Conservation (phyloP, 2,888 invertebrate genomes). For the Agonum fuliginosum region DNA sequence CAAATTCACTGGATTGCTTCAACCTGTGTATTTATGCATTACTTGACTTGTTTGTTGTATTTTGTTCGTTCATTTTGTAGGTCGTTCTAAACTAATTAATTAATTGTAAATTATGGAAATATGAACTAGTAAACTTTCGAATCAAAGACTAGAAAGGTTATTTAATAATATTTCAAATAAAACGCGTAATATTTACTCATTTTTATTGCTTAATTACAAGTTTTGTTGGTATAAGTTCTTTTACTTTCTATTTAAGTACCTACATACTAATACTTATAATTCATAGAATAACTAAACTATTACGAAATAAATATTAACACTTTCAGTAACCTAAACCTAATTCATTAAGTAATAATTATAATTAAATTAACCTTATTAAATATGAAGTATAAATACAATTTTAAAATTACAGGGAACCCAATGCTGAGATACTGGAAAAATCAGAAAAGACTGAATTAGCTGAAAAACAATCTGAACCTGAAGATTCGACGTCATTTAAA, state of each 20-base stretch:
- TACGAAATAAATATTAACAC: background rate
- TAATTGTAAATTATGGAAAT: conserved; percentile 20
- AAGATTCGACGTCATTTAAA: conserved; percentile 41
- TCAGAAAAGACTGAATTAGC: conserved; percentile 24
- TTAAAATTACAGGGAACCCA: conserved; percentile 52
- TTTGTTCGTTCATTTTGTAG: conserved; percentile 38
- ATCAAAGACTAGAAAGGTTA: conserved; percentile 11
- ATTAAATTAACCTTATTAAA: background rate
- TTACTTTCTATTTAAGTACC: conserved; percentile 27
- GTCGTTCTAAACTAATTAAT: conserved; percentile 30
- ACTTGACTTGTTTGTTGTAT: conserved; percentile 18
- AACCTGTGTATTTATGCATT: conserved; percentile 43
- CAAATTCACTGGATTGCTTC: conserved; percentile 33
- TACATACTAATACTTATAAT: conserved; percentile 5
- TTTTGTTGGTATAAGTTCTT: conserved; percentile 1
- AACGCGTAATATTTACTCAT: conserved; percentile 34
- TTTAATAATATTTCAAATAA: conserved; percentile 29
- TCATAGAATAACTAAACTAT: background rate
- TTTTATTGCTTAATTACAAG: conserved; percentile 16
- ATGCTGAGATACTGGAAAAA: background rate
- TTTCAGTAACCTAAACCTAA: background rate
- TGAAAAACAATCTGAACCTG: conserved; percentile 11
- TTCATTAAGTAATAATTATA: conserved; percentile 1
- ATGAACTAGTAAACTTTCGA: conserved; percentile 25
- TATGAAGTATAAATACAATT: conserved; percentile 14